A percentile compares a stretch with the other conserved stretches of the same genome.
Evolutionary conservation across 2,888 invertebrate species (phyloP).

Genomic region (Lissonota sp.): DNA sequence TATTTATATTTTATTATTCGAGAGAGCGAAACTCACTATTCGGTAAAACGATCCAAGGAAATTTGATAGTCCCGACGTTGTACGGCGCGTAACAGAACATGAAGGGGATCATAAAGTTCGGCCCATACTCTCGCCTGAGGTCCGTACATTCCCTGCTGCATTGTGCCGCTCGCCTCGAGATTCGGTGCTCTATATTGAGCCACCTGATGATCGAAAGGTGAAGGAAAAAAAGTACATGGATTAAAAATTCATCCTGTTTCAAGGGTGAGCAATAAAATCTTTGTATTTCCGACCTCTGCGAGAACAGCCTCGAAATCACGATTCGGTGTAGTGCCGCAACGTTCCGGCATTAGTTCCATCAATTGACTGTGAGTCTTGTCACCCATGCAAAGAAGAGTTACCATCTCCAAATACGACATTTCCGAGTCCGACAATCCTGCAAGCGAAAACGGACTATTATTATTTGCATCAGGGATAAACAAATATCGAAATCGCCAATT

Average conservation of each 20-base stretch:
- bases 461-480: not conserved
- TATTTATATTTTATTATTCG: not conserved
- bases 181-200: conserved; percentile 95
- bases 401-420: conserved; percentile 94
- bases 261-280: not conserved
- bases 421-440: conserved; percentile 87
- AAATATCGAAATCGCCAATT: too few relatives aligned
- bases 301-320: conserved; percentile 95
- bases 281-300: conserved; percentile 86
- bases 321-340: conserved; percentile 95
- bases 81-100: conserved; percentile 95
- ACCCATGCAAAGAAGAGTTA: conserved; percentile 95
- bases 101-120: conserved; percentile 96
- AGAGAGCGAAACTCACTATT: conserved; percentile 88
- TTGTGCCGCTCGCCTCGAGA: conserved; percentile 90
- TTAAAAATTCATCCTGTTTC: conserved; percentile 17
- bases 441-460: conserved; percentile 40
- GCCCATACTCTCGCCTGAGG: conserved; percentile 96
- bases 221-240: conserved; percentile 34
- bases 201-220: conserved; percentile 84
- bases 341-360: conserved; percentile 97
- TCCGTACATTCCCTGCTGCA: conserved; percentile 94
- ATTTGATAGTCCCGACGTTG: conserved; percentile 97
- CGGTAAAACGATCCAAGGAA: conserved; percentile 96
- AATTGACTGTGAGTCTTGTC: conserved; percentile 98